phyloP scores from a whole-genome alignment of 2,888 invertebrate species.

The Disparrhopalites patrizii region DNA sequence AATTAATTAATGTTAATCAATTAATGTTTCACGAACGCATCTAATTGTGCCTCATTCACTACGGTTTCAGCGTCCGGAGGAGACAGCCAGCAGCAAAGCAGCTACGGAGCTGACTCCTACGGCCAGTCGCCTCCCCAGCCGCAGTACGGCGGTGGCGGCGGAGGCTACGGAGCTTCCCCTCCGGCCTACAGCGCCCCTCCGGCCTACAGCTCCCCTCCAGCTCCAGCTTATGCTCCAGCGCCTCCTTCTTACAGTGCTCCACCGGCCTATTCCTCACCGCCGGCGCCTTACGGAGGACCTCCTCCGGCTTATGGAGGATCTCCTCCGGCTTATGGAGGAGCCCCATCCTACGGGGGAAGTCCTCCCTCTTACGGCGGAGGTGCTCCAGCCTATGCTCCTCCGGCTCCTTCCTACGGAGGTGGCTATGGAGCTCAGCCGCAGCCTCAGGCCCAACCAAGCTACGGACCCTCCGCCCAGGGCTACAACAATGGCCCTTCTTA shows the following conservation, averaged over 20 bases:
- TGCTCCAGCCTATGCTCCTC: neutral
- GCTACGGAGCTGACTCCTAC: neutral
- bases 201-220: neutral
- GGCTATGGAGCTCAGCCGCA: neutral
- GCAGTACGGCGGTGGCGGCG: neutral
- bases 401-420: neutral
- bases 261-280: neutral
- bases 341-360: neutral
- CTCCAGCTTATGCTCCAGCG: constrained; percentile 3
- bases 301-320: neutral
- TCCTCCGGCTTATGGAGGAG: constrained; percentile 6
- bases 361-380: neutral
- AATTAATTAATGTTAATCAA: neutral
- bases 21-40: neutral
- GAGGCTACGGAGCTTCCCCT: neutral
- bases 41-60: neutral
- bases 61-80: neutral
- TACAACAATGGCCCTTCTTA: neutral
- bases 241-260: neutral
- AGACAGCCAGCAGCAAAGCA: neutral
- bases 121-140: neutral
- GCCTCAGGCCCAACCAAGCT: neutral
- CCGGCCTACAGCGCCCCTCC: neutral
- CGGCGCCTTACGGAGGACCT: neutral
- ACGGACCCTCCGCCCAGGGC: neutral